Conservation (phyloP, 2,113 vertebrate genomes). For the Lepisosteus oculatus region DNA sequence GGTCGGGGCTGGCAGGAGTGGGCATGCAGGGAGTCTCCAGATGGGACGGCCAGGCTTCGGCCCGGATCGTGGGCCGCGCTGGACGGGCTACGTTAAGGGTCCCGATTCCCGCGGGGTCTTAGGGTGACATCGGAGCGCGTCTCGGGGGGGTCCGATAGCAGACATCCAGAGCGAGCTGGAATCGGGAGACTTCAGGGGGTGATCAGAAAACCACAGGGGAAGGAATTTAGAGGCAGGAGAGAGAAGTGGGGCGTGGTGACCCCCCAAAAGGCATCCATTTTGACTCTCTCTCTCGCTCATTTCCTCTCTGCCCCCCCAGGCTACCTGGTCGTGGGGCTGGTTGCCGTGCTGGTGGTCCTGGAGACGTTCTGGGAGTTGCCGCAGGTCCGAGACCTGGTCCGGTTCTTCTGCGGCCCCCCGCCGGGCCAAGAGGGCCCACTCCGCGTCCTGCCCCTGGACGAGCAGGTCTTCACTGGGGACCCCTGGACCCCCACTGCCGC, state of each 20-base stretch:
- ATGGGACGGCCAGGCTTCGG: too few species aligned
- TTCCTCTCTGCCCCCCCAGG: slow-evolving; percentile 31
- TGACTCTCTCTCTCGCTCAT: background rate
- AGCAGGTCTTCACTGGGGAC: slow-evolving; percentile 32
- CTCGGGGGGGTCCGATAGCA: too few species aligned
- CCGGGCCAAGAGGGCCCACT: slow-evolving; percentile 18
- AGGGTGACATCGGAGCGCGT: too few species aligned
- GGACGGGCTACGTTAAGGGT: too few species aligned
- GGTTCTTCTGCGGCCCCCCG: slow-evolving; percentile 33
- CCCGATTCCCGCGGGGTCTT: too few species aligned
- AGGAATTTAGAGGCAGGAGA: background rate
- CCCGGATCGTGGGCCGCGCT: too few species aligned
- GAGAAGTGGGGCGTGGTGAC: background rate
- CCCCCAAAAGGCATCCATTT: background rate
- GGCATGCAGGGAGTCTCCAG: too few species aligned
- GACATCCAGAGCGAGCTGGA: too few species aligned
- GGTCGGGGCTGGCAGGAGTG: too few species aligned
- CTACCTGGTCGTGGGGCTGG: slow-evolving; percentile 54
- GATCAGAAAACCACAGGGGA: background rate
- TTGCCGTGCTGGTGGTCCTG: slow-evolving; percentile 47
- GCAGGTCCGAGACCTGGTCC: slow-evolving; percentile 38
- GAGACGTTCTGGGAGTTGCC: slow-evolving; percentile 49
- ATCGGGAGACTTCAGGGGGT: background rate
- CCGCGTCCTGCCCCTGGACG: slow-evolving; percentile 26
- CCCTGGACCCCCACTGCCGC: background rate